Percentiles rank a stretch among this genome's conserved stretches.
These are phyloP conservation scores for Pangasius krempfi DNA, from an alignment of 2,797 vertebrate species.

Conservation along the genomic window DNA sequence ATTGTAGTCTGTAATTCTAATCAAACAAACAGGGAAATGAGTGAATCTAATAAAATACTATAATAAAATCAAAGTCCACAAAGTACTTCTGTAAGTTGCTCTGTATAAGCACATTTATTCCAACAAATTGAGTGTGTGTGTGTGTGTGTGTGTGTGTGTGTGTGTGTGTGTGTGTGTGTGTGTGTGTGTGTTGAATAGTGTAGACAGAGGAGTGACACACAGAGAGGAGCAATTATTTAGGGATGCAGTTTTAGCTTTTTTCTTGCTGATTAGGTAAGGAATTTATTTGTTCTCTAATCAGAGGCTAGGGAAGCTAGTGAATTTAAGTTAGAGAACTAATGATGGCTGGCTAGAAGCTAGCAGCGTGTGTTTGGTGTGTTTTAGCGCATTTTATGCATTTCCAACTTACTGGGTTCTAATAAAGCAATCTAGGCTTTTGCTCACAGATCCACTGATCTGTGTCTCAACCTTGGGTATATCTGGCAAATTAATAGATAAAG, in stretches of 20 bases:
- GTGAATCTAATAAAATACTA: not conserved
- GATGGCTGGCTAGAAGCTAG: not conserved
- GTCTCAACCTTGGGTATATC: not conserved
- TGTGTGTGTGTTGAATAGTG: not conserved
- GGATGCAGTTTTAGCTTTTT: not conserved
- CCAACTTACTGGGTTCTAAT: not conserved
- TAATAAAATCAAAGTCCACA: not conserved
- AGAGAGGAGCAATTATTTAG: not conserved
- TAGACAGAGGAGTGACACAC: not conserved
- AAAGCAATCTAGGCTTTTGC: not conserved
- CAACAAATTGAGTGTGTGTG: not conserved
- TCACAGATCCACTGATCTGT: not conserved
- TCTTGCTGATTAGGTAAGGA: not conserved
- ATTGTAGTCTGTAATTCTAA: not conserved
- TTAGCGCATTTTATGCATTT: not conserved
- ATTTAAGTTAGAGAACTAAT: not conserved
- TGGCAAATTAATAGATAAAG: not conserved
- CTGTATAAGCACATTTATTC: not conserved
- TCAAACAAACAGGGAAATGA: not conserved
- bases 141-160: too few relatives aligned
- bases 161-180: too few relatives aligned
- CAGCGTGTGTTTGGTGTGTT: not conserved
- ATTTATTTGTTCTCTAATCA: not conserved
- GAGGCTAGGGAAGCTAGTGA: not conserved
- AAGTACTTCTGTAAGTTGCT: not conserved